Base-by-base conservation (phyloP, 2,888 invertebrate genomes). In the Drosophila multiciliata region DNA sequence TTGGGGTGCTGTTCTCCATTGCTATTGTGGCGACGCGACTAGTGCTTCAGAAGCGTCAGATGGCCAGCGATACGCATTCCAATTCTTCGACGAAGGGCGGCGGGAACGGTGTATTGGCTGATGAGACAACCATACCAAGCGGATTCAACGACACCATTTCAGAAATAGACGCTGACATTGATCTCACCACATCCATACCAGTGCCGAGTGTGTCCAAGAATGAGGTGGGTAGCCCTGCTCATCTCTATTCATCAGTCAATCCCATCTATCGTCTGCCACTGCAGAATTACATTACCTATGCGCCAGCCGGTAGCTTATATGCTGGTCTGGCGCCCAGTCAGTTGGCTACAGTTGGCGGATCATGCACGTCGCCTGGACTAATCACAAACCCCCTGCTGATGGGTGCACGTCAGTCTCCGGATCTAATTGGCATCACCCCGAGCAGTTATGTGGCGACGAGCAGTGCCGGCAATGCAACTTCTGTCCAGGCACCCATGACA, bases 91-190 rank as follows among this genome's bases (percentile, higher is more conserved):
- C 95, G 20, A 95, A 96, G 59, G 86, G 80, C 9, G 78, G 78
- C 35, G 66, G 67, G 2, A 65, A 76, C 8, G 71, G 72, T 4
- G 81, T 71, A 6, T 45, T 75, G 26, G 78, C 75, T 17, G 89
- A 89, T 26, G 96, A 96, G 74, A 96, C 97, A 50, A 95, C 96
- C 69, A 94, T 97, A 63, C 96, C 97, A 8, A 96, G 97, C 91
- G 97, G 97, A 58, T 97, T 97, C 93, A 92, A 93, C 68, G 97
- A 97, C 93, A 97, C 97, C 91, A 96, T 97, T 93, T 97, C 97
- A 82, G 97, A 97, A 93, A 95, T 96, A 75, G 96, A 96, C 90
- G 96, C 95, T 26, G 96, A 96, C 91, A 96, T 96, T 80, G 96
- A 95, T 91, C 93, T 96, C 64, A 95, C 95, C 68, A 88, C 89